These are phyloP conservation scores for Phanerotoma sp. DNA, from an alignment of 2,888 invertebrate species.

Conservation along the genomic window DNA sequence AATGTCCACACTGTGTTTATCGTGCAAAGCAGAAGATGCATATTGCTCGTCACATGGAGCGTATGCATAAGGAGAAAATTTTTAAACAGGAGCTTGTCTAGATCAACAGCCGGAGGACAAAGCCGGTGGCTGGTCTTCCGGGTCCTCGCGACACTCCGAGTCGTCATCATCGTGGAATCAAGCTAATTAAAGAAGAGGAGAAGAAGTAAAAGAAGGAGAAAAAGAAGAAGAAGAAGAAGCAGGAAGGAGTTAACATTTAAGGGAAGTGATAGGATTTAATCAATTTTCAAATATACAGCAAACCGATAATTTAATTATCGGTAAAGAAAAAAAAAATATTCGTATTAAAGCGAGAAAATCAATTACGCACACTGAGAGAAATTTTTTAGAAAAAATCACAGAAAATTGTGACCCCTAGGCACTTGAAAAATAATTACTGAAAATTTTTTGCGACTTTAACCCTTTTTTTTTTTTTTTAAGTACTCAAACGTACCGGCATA, in stretches of 20 bases:
- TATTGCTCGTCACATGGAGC: conserved; percentile 58
- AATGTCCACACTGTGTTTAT: conserved; percentile 57
- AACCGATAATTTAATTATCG: conserved; percentile 6
- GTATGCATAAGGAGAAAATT: conserved; percentile 59
- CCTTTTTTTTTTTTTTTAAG: too few species aligned
- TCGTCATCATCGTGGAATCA: conserved; percentile 21
- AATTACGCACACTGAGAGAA: too few species aligned
- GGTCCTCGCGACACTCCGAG: conserved; percentile 24
- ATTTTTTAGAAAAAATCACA: too few species aligned
- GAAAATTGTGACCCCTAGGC: too few species aligned
- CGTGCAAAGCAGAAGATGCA: conserved; percentile 59
- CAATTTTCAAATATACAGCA: neutral
- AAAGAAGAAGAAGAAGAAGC: neutral
- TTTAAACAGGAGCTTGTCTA: conserved; percentile 56
- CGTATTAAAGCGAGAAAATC: neutral
- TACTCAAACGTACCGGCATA: too few species aligned
- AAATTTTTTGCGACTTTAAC: too few species aligned
- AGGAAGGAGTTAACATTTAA: conserved; percentile 1
- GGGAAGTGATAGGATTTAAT: conserved; percentile 4
- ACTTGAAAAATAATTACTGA: too few species aligned
- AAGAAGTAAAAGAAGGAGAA: neutral
- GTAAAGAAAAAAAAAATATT: neutral
- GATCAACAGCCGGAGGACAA: conserved; percentile 14
- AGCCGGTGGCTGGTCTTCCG: conserved; percentile 36
- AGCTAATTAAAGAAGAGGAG: neutral